Evolutionary conservation across 2,797 vertebrate species (phyloP), one percentile per base, ranked within the genome.

Genomic region (Pelobates cultripes): DNA sequence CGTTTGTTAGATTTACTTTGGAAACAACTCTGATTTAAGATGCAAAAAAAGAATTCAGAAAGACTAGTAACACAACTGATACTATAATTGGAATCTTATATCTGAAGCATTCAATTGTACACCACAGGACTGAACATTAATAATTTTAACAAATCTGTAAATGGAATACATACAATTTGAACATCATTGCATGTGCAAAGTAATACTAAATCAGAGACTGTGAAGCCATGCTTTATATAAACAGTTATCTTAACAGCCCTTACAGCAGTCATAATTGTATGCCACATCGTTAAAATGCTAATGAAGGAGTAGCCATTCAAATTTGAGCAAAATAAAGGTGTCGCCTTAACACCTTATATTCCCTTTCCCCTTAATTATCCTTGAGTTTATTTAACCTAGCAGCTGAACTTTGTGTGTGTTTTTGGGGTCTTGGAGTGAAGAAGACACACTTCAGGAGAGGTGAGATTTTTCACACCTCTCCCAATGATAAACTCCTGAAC

Each of bases 351-450:
- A 80, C 14, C 15, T 15, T 73, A 10, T 47, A 55, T 14, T 73
- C 28, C 55, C 70, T 42, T 14, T 5, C 57, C n/a, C 61, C 7
- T n/a, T n/a, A 76, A 40, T 10, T 12, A 12, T 17, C 4, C 17
- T 66, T 14, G 0, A 71, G 72, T 79, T 79, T 72, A 57, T 67
- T 72, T 84, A 79, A 79, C 82, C 47, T 73, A 42, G 14, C 43
- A 76, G 28, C 41, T 84, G 82, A 84, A 75, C 77, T 79, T 63
- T 70, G 10, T 70, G n/a, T 60, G 73, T 60, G 41, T 83, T 83
- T 82, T 83, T 75, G 69, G 67, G 67, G 74, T 77, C 55, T 84
- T 53, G 14, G 73, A 66, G 73, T 75, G 66, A 71, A 75, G 55
- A 66, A 55, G 77, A 79, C 77, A 83, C 81, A 79, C 77, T 75